Conservation (phyloP, 2,797 vertebrate species). For the Oryzias dopingdopingensis region DNA sequence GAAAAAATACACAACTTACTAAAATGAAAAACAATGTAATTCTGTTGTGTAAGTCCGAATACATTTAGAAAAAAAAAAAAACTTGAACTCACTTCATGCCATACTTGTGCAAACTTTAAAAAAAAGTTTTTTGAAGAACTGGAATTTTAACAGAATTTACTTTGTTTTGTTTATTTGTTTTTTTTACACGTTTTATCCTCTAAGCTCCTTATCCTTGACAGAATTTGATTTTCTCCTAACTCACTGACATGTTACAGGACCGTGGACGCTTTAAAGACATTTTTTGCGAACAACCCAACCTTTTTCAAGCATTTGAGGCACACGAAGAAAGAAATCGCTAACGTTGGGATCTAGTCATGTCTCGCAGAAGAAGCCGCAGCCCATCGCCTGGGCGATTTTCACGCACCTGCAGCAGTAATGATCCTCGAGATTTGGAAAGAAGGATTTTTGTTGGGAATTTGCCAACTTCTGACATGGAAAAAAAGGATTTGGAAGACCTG, state of each 20-base stretch:
- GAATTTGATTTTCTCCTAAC: conserved; percentile 74
- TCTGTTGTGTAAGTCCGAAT: no score
- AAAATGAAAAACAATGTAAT: no score
- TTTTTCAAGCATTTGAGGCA: conserved; percentile 59
- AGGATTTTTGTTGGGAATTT: conserved; percentile 93
- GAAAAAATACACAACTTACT: no score
- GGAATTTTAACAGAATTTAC: conserved; percentile 25
- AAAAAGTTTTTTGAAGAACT: background rate
- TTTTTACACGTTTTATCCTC: conserved; percentile 39
- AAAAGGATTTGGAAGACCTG: conserved; percentile 88
- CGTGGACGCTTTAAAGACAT: conserved; percentile 62
- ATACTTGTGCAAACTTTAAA: background rate
- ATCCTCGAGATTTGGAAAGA: conserved; percentile 87
- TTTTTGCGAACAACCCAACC: conserved; percentile 40
- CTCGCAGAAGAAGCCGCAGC: conserved; percentile 83
- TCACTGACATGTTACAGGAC: conserved; percentile 78
- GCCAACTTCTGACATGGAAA: conserved; percentile 86
- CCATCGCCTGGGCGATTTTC: conserved; percentile 59
- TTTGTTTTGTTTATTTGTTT: conserved; percentile 30
- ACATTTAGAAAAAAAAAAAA: no score
- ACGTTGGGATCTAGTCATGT: conserved; percentile 73
- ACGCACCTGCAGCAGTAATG: conserved; percentile 82
- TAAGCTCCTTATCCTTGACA: conserved; percentile 57
- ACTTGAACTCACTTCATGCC: no score
- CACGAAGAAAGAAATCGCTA: conserved; percentile 50